A percentile compares a stretch with the other conserved stretches of the same genome.
Evolutionary conservation across 2,888 invertebrate genomes (phyloP).

Genomic region (Cataglyphis livida): DNA sequence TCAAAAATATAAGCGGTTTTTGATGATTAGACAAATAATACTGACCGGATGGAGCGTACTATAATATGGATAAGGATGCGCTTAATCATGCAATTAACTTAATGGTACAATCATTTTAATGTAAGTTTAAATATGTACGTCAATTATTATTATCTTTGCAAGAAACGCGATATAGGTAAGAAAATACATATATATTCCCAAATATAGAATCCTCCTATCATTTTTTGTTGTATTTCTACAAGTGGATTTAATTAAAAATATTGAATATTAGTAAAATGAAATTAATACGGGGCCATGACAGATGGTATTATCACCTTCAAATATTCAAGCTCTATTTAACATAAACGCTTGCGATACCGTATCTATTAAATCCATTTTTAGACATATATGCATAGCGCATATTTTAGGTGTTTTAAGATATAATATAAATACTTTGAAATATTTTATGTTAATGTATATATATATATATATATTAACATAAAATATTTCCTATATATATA

Average conservation of each 20-base stretch:
- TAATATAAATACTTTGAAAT: not conserved
- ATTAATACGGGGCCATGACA: constrained; percentile 10
- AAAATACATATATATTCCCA: not conserved
- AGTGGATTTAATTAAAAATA: constrained; percentile 29
- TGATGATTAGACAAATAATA: not conserved
- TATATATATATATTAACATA: too few relatives aligned
- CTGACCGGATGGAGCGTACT: not conserved
- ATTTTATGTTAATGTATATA: too few relatives aligned
- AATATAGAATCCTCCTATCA: not conserved
- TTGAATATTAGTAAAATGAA: not conserved
- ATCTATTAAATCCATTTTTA: not conserved
- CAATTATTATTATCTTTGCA: not conserved
- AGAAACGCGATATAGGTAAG: constrained; percentile 7
- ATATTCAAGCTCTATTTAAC: not conserved
- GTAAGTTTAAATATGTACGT: constrained; percentile 2
- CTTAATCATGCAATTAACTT: constrained; percentile 16
- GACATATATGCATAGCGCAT: not conserved
- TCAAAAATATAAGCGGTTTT: not conserved
- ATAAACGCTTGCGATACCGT: not conserved
- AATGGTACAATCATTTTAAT: constrained; percentile 10
- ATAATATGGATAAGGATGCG: not conserved
- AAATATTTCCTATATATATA: not conserved
- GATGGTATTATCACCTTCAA: not conserved
- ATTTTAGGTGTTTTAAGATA: not conserved
- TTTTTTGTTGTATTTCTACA: not conserved